phyloP scores from a whole-genome alignment of 2,113 vertebrate species.

The Perognathus longimembris region DNA sequence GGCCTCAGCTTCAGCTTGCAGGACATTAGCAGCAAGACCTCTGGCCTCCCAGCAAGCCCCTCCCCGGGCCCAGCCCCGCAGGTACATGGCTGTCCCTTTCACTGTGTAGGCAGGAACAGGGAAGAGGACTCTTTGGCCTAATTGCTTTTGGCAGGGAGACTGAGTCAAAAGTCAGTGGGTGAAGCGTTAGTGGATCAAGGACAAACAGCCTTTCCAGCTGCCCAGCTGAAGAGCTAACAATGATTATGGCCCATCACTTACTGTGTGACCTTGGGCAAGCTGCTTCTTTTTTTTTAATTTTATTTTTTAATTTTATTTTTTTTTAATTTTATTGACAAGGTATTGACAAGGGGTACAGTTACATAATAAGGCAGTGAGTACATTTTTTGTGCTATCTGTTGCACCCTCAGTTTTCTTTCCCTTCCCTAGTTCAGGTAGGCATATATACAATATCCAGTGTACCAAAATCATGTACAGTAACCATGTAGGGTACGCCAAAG shows the following conservation, averaged over 20 bases:
- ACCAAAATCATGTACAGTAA: too few species aligned
- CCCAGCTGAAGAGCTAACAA: not conserved
- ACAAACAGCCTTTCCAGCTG: conserved; percentile 1
- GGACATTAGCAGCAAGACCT: conserved; percentile 94
- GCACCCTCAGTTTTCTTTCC: too few species aligned
- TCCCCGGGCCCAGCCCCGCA: conserved; percentile 80
- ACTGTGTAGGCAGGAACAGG: not conserved
- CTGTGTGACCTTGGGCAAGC: not conserved
- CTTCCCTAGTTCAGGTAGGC: too few species aligned
- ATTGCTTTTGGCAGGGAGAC: not conserved
- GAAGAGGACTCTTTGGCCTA: not conserved
- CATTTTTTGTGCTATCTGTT: too few species aligned
- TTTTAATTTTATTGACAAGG: too few species aligned
- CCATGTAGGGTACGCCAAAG: too few species aligned
- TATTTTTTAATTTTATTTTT: too few species aligned
- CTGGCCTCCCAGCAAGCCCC: conserved; percentile 86
- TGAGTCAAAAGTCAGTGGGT: not conserved
- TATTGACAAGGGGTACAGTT: too few species aligned
- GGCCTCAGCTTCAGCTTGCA: conserved; percentile 98
- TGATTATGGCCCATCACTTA: not conserved
- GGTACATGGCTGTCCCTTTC: conserved; percentile 80
- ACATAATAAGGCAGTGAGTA: too few species aligned
- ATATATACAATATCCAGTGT: too few species aligned
- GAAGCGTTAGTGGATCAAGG: not conserved
- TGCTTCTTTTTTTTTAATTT: too few species aligned